phyloP scores from a whole-genome alignment of 1,140 invertebrate species.

The Trichonephila inaurata region DNA sequence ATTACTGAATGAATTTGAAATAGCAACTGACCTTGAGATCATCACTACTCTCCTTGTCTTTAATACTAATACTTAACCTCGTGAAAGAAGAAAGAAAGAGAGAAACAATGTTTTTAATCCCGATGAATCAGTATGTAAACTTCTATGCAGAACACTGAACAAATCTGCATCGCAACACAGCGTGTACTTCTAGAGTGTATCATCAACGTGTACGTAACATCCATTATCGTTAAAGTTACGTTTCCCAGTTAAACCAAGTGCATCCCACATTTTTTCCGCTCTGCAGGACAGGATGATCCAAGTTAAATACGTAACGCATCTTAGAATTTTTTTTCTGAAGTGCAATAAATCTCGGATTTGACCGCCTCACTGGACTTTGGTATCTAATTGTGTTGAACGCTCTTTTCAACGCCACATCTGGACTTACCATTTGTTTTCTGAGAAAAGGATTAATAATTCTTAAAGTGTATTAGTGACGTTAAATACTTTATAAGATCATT shows the following conservation, averaged over 20 bases:
- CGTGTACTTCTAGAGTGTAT: background rate
- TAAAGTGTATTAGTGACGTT: too few relatives aligned
- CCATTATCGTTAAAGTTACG: background rate
- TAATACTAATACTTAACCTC: background rate
- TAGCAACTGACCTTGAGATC: background rate
- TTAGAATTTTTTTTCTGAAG: background rate
- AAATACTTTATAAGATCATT: too few relatives aligned
- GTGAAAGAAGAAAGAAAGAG: background rate
- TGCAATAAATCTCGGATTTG: conserved; percentile 50
- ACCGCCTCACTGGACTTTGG: conserved; percentile 40
- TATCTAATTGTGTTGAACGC: background rate
- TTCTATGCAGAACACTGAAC: conserved; percentile 23
- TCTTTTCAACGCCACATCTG: background rate
- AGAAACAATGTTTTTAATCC: conserved; percentile 3
- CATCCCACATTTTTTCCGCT: conserved; percentile 27
- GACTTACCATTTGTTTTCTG: too few relatives aligned
- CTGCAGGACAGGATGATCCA: background rate
- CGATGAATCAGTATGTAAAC: conserved; percentile 46
- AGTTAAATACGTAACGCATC: conserved; percentile 33
- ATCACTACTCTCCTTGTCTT: background rate
- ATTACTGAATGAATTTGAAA: too few relatives aligned
- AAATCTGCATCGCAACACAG: background rate
- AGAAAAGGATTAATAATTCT: too few relatives aligned
- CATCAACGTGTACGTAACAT: background rate
- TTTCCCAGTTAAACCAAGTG: conserved; percentile 34